These are phyloP conservation scores for Raja brachyura DNA, from an alignment of 2,113 vertebrate species.

Conservation along the genomic window DNA sequence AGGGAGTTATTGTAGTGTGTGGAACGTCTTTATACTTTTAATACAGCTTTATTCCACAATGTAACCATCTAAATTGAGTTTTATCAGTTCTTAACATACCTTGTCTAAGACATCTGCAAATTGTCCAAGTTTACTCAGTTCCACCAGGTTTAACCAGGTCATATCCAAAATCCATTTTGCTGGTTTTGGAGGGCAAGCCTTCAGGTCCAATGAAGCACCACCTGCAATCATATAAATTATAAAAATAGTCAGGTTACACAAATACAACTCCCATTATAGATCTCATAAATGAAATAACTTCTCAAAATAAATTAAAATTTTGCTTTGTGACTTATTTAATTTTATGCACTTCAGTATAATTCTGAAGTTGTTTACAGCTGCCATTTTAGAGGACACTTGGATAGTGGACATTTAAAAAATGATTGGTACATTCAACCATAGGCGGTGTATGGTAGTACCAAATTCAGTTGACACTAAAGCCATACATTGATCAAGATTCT, in stretches of 20 bases:
- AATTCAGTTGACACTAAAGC: not conserved
- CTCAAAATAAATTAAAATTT: not conserved
- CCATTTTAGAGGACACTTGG: not conserved
- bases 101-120: constrained; percentile 84
- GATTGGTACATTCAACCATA: too few species aligned
- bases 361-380: not conserved
- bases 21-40: not conserved
- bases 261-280: not conserved
- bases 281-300: not conserved
- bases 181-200: constrained; percentile 81
- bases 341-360: not conserved
- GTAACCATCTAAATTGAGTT: not conserved
- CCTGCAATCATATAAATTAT: constrained; percentile 54
- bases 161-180: constrained; percentile 93
- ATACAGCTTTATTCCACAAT: not conserved
- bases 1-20: not conserved
- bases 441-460: not conserved
- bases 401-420: not conserved
- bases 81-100: constrained; percentile 52
- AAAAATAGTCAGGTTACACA: not conserved
- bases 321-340: not conserved
- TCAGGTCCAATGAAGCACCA: constrained; percentile 87
- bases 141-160: constrained; percentile 93
- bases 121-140: constrained; percentile 81
- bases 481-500: not conserved